These are phyloP conservation scores for Tachysurus vachellii DNA, from an alignment of 2,113 vertebrate species.

Conservation along the genomic window DNA sequence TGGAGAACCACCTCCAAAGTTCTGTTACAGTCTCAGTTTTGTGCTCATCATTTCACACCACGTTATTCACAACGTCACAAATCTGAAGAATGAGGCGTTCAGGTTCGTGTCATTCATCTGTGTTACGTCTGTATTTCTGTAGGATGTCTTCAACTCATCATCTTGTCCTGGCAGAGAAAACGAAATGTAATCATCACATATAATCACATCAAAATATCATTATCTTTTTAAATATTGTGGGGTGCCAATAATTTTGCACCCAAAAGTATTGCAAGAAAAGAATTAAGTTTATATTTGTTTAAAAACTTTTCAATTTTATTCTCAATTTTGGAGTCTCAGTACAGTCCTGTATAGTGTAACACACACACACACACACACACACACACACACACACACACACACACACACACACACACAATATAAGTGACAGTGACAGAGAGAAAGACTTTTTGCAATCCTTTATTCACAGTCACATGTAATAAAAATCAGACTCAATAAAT, in stretches of 20 bases:
- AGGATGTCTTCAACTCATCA: not conserved
- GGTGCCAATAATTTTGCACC: not conserved
- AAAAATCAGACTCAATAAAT: too few relatives aligned
- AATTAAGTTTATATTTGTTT: not conserved
- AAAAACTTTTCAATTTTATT: not conserved
- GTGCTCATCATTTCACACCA: not conserved
- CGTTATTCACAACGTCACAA: not conserved
- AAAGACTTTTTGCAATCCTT: too few relatives aligned
- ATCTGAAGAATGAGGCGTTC: not conserved
- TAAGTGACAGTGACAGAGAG: too few relatives aligned
- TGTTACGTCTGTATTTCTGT: not conserved
- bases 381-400: not conserved
- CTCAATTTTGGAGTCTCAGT: not conserved
- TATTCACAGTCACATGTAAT: too few relatives aligned
- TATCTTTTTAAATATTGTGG: not conserved
- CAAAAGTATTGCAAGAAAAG: too few relatives aligned
- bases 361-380: too few relatives aligned
- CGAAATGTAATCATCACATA: too few relatives aligned
- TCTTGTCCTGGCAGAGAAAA: too few relatives aligned
- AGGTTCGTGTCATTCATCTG: not conserved
- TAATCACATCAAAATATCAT: too few relatives aligned
- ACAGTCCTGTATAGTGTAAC: not conserved
- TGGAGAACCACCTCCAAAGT: not conserved
- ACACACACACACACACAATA: conserved; percentile 8
- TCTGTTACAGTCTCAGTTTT: not conserved